Evolutionary conservation across 2,797 vertebrate genomes (phyloP).

Genomic region (Synanceia verrucosa): DNA sequence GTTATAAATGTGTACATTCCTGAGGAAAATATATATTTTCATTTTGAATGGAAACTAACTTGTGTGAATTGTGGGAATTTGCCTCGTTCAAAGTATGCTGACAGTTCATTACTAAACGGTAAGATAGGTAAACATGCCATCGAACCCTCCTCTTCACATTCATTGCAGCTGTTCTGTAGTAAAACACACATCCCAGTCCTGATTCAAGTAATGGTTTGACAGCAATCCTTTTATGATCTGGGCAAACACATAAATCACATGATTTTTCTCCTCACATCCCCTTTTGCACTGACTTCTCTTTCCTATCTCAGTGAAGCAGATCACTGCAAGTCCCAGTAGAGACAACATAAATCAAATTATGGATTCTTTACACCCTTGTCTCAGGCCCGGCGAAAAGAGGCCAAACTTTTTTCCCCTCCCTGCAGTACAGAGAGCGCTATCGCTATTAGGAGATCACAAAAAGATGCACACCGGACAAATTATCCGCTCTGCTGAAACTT

Average conservation of each 20-base stretch:
- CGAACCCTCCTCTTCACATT: neutral
- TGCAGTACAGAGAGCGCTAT: constrained; percentile 8
- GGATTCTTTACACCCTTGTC: constrained; percentile 43
- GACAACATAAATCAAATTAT: constrained; percentile 57
- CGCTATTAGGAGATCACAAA: constrained; percentile 42
- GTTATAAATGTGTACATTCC: too few relatives aligned
- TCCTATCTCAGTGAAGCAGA: constrained; percentile 56
- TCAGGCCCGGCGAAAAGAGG: constrained; percentile 19
- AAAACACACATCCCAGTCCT: constrained; percentile 38
- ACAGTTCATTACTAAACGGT: constrained; percentile 27
- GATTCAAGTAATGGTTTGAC: constrained; percentile 50
- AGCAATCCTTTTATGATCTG: constrained; percentile 39
- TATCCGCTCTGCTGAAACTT: constrained; percentile 41
- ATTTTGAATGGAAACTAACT: neutral
- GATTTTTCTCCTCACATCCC: constrained; percentile 35
- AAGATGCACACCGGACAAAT: constrained; percentile 51
- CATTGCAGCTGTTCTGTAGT: constrained; percentile 39
- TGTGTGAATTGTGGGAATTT: neutral
- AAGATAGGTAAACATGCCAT: neutral
- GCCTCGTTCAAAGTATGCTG: neutral
- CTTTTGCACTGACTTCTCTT: constrained; percentile 34
- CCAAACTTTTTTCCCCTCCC: neutral
- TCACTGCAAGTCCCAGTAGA: constrained; percentile 9
- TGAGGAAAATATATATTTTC: neutral
- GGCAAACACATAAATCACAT: constrained; percentile 56